A percentile compares a stretch with the other conserved stretches of the same genome.
Conservation (phyloP, 2,797 vertebrate genomes). For the Phrynocephalus guinanensis region DNA sequence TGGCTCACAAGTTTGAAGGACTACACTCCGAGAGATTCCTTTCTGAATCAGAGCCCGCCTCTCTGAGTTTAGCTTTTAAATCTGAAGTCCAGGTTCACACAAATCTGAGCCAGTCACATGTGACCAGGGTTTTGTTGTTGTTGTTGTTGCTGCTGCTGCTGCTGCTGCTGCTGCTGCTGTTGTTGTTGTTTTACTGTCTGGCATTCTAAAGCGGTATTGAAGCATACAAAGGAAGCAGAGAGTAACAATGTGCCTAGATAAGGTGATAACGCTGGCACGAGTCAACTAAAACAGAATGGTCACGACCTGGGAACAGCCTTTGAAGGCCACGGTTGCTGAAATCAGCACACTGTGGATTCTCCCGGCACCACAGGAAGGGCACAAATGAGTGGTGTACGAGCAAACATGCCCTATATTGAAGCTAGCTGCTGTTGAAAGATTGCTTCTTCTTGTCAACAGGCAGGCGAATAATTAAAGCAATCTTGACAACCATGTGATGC, state of each 20-base stretch:
- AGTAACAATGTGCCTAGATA: too few relatives aligned
- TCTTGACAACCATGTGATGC: neutral
- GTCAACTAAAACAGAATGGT: too few relatives aligned
- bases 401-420: neutral
- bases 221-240: neutral
- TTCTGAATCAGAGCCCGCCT: neutral
- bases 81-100: too few relatives aligned
- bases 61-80: neutral
- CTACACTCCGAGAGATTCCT: neutral
- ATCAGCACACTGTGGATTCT: neutral
- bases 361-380: neutral
- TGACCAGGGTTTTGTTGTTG: too few relatives aligned
- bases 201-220: neutral
- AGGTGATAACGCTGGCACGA: too few relatives aligned
- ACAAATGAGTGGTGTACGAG: neutral
- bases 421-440: neutral
- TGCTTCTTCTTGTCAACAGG: neutral
- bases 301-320: neutral
- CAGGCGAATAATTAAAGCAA: constrained; percentile 14
- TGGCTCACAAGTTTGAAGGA: neutral
- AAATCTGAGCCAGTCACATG: too few relatives aligned
- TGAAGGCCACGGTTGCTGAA: neutral
- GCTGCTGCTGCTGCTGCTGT: too few relatives aligned
- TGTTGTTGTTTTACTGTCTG: too few relatives aligned
- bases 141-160: too few relatives aligned